Base-by-base conservation (phyloP, 2,888 invertebrate species). In the Drosophila putrida region DNA sequence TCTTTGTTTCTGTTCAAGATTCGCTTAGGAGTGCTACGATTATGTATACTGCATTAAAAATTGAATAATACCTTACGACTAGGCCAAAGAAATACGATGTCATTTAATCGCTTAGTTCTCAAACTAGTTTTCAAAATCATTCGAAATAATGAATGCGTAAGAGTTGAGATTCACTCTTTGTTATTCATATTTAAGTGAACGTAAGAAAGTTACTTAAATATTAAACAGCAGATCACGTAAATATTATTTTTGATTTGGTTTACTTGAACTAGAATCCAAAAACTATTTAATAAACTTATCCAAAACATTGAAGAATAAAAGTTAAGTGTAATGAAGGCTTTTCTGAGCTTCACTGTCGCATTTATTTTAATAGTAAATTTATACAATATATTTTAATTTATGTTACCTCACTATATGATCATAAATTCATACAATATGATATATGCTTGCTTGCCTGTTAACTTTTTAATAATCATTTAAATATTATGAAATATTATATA, bases 381-480 rank as follows among this genome's bases (percentile, higher is more conserved):
- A 59, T 33, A 55, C 9, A 41, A 35, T 25, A 15, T 49, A n/a
- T 54, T 38, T 44, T 4, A 63, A 36, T 63, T 62, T 54, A 44
- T 70, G 46, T 80, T 50, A 66, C 13, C 71, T 76, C 83, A 82
- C 65, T 49, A 63, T 41, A 46, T 59, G 25, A 57, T 38, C 39
- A 49, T 20, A 11, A 39, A 49, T 9, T 43, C 33, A 63, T 67
- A 57, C 46, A 36, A 59, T 69, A 59, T 49, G 10, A 49, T 60
- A 38, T 41, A 20, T 82, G 89, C 88, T 70, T 88, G 82, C 68
- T 66, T 88, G 89, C 89, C 88, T 82, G 86, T 63, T 35, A 36
- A 51, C 35, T 54, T 59, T 13, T 41, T 49, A 43, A 33, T 28
- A 35, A 41, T 27, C 10, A 13, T 33, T 25, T 5, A 33, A 28